Percentiles rank a stretch among this genome's conserved stretches.
Conservation (phyloP, 2,888 invertebrate genomes). For the Punctoribates punctum region DNA sequence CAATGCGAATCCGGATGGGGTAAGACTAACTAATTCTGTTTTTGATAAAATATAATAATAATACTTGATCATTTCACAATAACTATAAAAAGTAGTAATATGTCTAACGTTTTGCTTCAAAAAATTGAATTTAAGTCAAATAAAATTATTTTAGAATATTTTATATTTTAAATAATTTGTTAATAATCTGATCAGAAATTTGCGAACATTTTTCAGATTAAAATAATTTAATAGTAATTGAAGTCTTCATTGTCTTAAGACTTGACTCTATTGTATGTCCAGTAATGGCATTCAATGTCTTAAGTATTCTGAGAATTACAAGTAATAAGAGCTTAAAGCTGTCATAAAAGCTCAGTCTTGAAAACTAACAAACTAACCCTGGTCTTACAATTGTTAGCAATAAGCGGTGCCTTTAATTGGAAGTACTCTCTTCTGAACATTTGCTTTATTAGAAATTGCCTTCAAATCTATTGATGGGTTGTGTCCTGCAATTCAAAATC, state of each 20-base stretch:
- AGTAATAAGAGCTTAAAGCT: neutral
- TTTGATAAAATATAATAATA: too few relatives aligned
- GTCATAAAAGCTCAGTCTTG: neutral
- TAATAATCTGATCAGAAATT: too few relatives aligned
- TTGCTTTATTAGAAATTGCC: too few relatives aligned
- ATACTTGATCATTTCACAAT: neutral
- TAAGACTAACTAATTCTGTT: neutral
- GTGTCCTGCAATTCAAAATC: too few relatives aligned
- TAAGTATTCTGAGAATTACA: neutral
- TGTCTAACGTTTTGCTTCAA: neutral
- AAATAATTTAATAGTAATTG: too few relatives aligned
- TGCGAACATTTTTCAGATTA: too few relatives aligned
- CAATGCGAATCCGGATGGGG: constrained; percentile 35
- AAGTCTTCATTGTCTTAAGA: too few relatives aligned
- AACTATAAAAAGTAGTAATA: neutral
- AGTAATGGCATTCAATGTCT: neutral
- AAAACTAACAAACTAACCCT: neutral
- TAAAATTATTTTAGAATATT: too few relatives aligned
- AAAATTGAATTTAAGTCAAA: too few relatives aligned
- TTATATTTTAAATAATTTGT: too few relatives aligned
- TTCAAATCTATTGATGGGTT: neutral
- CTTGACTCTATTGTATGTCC: too few relatives aligned
- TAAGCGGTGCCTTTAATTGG: constrained; percentile 15
- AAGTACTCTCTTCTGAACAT: neutral
- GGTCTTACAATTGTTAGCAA: too few relatives aligned